Evolutionary conservation across 30 jellyfish, hydroid and myxozoan species (phyloP).

Genomic region (Sanderia malayensis): DNA sequence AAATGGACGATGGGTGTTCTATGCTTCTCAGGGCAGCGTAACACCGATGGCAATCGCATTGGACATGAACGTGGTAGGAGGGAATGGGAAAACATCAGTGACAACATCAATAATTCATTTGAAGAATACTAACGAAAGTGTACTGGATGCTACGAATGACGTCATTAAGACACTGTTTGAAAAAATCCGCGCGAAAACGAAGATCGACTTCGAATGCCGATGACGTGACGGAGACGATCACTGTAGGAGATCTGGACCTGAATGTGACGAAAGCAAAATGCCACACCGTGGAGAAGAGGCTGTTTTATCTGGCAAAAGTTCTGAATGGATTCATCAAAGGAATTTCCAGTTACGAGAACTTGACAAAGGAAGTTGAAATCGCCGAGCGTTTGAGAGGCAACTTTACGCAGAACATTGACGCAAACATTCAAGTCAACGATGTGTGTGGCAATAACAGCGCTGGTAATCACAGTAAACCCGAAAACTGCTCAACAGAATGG

Average conservation of each 20-base stretch:
- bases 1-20: constrained; percentile 19
- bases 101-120: constrained; percentile 17
- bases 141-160: constrained; percentile 24
- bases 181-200: constrained; percentile 32
- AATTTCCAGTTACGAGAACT: constrained; percentile 3
- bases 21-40: constrained; percentile 4
- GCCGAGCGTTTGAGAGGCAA: constrained; percentile 16
- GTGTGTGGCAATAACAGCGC: constrained; percentile 11
- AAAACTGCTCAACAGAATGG: constrained; percentile 17
- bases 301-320: constrained; percentile 25
- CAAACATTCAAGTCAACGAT: background rate
- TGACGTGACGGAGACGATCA: background rate
- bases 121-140: constrained; percentile 14
- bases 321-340: background rate
- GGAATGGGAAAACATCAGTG: constrained; percentile 4
- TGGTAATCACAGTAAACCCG: background rate
- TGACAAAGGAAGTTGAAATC: background rate
- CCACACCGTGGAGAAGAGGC: constrained; percentile 1
- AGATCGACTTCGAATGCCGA: constrained; percentile 14
- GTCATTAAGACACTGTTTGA: constrained; percentile 1
- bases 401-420: constrained; percentile 14
- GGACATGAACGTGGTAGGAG: constrained; percentile 11
- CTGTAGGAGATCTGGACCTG: constrained; percentile 17
- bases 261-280: constrained; percentile 30
- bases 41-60: constrained; percentile 33